Evolutionary conservation across 2,888 invertebrate species (phyloP), one percentile per base, ranked within the genome.

Genomic region (Gisinianus flammeolus): DNA sequence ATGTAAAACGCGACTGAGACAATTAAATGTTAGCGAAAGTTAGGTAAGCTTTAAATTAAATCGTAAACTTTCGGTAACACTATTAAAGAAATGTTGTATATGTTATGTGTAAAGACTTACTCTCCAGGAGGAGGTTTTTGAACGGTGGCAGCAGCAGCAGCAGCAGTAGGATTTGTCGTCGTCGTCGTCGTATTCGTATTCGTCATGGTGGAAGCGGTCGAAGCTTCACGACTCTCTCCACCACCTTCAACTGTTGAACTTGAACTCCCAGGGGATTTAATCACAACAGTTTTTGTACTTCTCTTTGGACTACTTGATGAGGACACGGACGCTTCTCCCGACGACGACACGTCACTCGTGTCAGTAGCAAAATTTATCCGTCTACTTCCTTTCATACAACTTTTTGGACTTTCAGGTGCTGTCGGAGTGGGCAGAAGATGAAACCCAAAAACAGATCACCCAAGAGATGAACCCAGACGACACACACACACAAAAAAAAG

Each of bases 401-500:
- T 84, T 76, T 83, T 84, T n/a, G 83, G 85, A 76, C 85, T 85
- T 58, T 81, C 85, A 62, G 85, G 85, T 12, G 85, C 85, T 85
- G 66, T 3, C 62, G 74, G 16, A 62, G 44, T n/a, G n/a, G n/a
- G n/a, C n/a, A n/a, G n/a, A n/a, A n/a, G 4, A 69, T 35, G 33
- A 19, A 56, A 56, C 4, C 16, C 26, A 2, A 64, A 26, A 30
- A n/a, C n/a, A n/a, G n/a, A n/a, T n/a, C n/a, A n/a, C n/a, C n/a
- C n/a, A n/a, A n/a, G 4, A 26, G 26, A 64, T 16, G 64, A 64
- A 16, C 12, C 0, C 19, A 16, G 28, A 26, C 30, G 26, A 64
- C 26, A 2, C 12, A 3, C 22, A 64, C 26, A 35, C 35, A 35
- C 35, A 44, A 44, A 44, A 19, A 19, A 12, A 35, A 44, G 44